phyloP scores from a whole-genome alignment of 2,113 vertebrate genomes.

The Rhagologus leucostigma region DNA sequence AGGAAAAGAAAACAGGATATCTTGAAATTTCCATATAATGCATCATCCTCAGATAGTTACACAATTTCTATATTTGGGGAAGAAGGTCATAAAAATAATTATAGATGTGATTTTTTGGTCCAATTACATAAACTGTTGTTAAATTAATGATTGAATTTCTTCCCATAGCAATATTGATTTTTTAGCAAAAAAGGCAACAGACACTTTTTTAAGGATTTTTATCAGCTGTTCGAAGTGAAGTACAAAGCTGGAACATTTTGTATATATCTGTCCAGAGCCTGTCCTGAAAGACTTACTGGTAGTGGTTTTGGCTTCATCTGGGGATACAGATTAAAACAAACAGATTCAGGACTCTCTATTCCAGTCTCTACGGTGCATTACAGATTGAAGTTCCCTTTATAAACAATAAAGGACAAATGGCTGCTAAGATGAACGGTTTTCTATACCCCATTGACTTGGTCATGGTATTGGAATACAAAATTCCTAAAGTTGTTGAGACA shows the following conservation, averaged over 20 bases:
- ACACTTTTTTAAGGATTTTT: background rate
- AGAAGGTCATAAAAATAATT: background rate
- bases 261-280: background rate
- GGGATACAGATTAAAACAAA: background rate
- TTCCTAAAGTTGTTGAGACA: background rate
- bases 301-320: background rate
- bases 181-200: background rate
- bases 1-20: background rate
- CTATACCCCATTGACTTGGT: background rate
- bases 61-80: background rate
- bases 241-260: background rate
- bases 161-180: background rate
- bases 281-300: background rate
- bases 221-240: background rate
- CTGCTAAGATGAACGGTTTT: background rate
- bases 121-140: background rate
- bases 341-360: background rate
- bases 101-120: background rate
- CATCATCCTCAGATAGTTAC: background rate
- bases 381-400: background rate
- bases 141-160: background rate
- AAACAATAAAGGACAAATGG: background rate
- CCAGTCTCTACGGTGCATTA: background rate
- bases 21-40: background rate
- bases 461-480: background rate